These are phyloP conservation scores for Tachina grossa DNA, from an alignment of 2,888 invertebrate species.

Conservation along the genomic window DNA sequence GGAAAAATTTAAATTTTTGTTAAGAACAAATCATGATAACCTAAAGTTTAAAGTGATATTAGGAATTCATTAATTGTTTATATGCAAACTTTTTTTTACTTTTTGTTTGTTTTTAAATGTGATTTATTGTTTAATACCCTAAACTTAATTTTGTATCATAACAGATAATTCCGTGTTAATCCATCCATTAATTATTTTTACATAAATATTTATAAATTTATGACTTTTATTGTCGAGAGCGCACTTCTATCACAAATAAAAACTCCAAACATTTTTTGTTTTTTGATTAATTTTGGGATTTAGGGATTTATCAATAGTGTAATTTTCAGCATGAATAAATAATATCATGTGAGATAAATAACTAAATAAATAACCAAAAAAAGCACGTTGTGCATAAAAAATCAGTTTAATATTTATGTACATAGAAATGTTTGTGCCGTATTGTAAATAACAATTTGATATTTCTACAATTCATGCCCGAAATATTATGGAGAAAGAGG, in stretches of 20 bases:
- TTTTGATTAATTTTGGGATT: constrained; percentile 71
- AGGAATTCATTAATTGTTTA: too few species aligned
- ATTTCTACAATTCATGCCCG: neutral
- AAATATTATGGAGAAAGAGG: neutral
- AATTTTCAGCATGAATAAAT: constrained; percentile 70
- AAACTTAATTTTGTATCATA: constrained; percentile 54
- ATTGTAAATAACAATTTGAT: constrained; percentile 20
- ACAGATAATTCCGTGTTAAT: constrained; percentile 56
- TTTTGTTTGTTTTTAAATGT: constrained; percentile 6
- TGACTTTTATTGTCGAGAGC: constrained; percentile 23
- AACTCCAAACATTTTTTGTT: constrained; percentile 51
- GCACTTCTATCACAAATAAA: constrained; percentile 16
- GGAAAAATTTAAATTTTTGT: too few species aligned
- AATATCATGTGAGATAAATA: constrained; percentile 59
- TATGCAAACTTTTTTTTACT: constrained; percentile 13
- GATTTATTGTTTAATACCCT: constrained; percentile 29
- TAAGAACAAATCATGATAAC: too few species aligned
- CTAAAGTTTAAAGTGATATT: too few species aligned
- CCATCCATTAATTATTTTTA: constrained; percentile 63
- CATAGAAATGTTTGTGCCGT: neutral
- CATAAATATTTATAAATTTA: constrained; percentile 38
- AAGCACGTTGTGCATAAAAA: neutral
- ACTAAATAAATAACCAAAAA: constrained; percentile 23
- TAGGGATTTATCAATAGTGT: constrained; percentile 69
- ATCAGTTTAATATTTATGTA: constrained; percentile 51